Evolutionary conservation across 2,797 vertebrate species (phyloP), one percentile per base, ranked within the genome.

Genomic region (Mormyrus proboscirostris): DNA sequence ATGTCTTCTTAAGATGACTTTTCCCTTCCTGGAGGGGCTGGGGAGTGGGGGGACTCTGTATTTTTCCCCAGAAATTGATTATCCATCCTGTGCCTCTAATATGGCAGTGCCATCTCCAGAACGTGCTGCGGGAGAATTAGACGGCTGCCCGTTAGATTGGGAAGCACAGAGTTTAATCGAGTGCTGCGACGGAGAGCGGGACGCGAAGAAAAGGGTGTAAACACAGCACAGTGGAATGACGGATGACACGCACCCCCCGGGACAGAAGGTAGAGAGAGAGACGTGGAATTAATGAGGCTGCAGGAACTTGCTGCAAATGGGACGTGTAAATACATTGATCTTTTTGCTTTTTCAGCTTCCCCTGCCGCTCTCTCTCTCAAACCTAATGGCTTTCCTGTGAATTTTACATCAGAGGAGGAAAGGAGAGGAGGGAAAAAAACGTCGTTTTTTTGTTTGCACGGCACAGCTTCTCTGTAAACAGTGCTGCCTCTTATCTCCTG

Each of bases 261-360:
- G 97, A 98, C 97, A 97, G 97, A 98, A 99, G 97, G 98, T 98
- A 97, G 96, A 97, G 96, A 97, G 96, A 97, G 96, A 97, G 96
- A 98, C 97, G 97, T 97, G 98, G 98, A 99, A 98, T 98, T 98
- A 99, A 99, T 98, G 98, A 99, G 97, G 97, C 98, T 96, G 97
- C 97, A 98, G 98, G 94, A 99, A 97, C 97, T 95, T 97, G 97
- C 97, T 96, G 97, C 97, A 99, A 98, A 98, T 98, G 97, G 98
- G 98, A 98, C 96, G 96, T 98, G 98, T 98, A 98, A 99, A 98
- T 98, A 98, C 98, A 98, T 97, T 98, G 97, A 97, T 98, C 97
- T 98, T 97, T 96, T 96, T 95, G 95, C 93, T 94, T 96, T 95
- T 84, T 88, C 88, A 87, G 84, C 94, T 92, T 95, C 95, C 94